Evolutionary conservation across 2,113 vertebrate genomes (phyloP), one percentile per base, ranked within the genome.

Genomic region (Pomatorhinus ruficollis): DNA sequence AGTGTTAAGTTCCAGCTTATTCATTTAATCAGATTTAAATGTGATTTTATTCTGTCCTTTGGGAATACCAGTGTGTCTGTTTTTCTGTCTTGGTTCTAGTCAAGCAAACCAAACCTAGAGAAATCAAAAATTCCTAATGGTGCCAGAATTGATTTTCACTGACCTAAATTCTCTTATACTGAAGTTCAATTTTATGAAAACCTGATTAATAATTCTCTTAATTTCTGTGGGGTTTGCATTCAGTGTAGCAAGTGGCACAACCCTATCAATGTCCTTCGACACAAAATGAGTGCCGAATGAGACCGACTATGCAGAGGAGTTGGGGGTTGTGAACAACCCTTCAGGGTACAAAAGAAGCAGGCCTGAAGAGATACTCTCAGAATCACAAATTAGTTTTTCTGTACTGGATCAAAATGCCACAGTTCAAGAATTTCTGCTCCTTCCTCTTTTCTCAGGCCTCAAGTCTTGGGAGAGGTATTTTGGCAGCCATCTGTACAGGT

Each of bases 191-290:
- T 64, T 66, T 23, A 24, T 56, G 69, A 65, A 83, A 61, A 91
- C 3, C 2, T 1, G 1, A 23, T 18, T 7, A 39, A 30, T 31
- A 12, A 31, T 59, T 66, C 8, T 33, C 4, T 22, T 74, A 0
- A 2, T 77, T 91, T 75, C 47, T 30, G 5, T 22, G 52, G 19
- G 10, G 2, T 77, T 96, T 77, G 6, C 15, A 50, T 35, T 6
- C 60, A 44, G 7, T 23, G 27, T 22, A 42, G 12, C 0, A 0
- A 64, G 11, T 53, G 57, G 42, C 68, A 52, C 15, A 24, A 3
- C 4, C 8, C 11, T 2, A 1, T 33, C 8, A 6, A 11, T 3
- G 22, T 64, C 39, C n/a, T 78, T 66, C 68, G 69, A 52, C 53
- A 60, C 9, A 68, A 54, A 69, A 61, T 11, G 10, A 76, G 9